phyloP scores from a whole-genome alignment of 2,888 invertebrate species.

The Prosapia bicincta region DNA sequence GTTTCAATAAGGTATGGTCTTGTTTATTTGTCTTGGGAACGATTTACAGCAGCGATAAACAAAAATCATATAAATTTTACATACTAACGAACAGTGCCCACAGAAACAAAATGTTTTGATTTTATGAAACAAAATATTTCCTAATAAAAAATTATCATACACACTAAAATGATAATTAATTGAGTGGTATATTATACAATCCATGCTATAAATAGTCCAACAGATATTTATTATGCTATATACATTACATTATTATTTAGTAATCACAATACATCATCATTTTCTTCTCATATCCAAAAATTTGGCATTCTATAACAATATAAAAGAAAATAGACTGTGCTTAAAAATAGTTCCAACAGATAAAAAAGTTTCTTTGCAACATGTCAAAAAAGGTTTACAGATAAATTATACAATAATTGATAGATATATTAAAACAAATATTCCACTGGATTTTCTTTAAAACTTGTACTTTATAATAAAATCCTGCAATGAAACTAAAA shows the following conservation, averaged over 20 bases:
- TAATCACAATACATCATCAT: not conserved
- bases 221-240: not conserved
- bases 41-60: conserved; percentile 26
- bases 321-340: not conserved
- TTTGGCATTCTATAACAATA: not conserved
- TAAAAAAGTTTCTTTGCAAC: not conserved
- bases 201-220: not conserved
- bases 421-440: too few relatives aligned
- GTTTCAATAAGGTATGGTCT: conserved; percentile 32
- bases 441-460: not conserved
- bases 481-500: not conserved
- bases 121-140: not conserved
- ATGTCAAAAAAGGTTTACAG: not conserved
- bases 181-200: not conserved
- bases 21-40: conserved; percentile 32
- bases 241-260: not conserved
- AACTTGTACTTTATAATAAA: too few relatives aligned
- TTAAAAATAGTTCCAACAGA: not conserved
- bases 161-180: not conserved
- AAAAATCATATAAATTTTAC: conserved; percentile 7
- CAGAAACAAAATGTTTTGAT: conserved; percentile 7
- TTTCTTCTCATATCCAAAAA: not conserved
- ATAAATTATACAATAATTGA: not conserved
- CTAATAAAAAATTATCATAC: not conserved
- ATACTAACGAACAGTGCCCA: conserved; percentile 24